phyloP scores from a whole-genome alignment of 2,797 vertebrate genomes.

The Pipistrellus pygmaeus region DNA sequence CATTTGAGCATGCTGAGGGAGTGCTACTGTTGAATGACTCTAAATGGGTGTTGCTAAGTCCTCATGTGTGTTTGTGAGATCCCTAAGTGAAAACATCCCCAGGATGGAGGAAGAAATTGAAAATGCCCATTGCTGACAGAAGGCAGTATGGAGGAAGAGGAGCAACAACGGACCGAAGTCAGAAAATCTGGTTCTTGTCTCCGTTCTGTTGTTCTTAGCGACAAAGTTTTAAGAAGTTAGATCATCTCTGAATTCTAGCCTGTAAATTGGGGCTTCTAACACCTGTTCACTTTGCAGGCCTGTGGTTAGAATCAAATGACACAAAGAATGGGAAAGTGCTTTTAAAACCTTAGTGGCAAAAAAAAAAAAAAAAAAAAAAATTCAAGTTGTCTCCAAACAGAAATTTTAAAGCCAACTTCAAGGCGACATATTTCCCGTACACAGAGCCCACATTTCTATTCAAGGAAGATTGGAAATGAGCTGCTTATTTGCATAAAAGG shows the following conservation, averaged over 20 bases:
- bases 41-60: conserved; percentile 60
- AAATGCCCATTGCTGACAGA: not conserved
- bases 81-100: conserved; percentile 38
- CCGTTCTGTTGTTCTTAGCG: not conserved
- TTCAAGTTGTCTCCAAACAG: conserved; percentile 44
- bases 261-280: conserved; percentile 8
- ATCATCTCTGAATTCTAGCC: not conserved
- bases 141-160: not conserved
- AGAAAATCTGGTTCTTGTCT: not conserved
- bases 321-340: not conserved
- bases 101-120: conserved; percentile 38
- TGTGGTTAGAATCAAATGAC: not conserved
- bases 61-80: conserved; percentile 46
- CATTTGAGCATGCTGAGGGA: conserved; percentile 36
- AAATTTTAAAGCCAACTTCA: conserved; percentile 56
- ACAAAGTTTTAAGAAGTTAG: not conserved
- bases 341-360: conserved; percentile 19
- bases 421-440: not conserved
- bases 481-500: conserved; percentile 69
- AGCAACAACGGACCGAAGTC: not conserved
- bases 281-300: not conserved
- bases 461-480: conserved; percentile 54
- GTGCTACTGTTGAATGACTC: not conserved
- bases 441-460: conserved; percentile 58
- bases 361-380: conserved; percentile 30